These are phyloP conservation scores for Diadumene lineata DNA, from an alignment of 92 coral and sea anemone species.

Conservation along the genomic window DNA sequence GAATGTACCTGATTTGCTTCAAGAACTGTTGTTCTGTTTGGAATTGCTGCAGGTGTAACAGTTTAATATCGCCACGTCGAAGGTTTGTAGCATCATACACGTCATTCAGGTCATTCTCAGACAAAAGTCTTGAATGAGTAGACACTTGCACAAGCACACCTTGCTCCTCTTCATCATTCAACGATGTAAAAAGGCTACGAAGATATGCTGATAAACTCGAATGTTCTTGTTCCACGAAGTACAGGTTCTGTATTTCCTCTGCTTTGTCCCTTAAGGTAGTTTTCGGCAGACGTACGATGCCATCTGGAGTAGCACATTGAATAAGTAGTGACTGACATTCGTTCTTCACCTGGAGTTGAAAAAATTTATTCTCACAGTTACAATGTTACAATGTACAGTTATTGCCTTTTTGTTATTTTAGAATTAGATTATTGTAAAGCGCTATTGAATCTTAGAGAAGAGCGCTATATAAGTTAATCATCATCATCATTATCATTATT, in stretches of 20 bases:
- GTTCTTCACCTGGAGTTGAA: constrained; percentile 37
- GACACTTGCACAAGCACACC: constrained; percentile 78
- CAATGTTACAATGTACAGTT: too few species aligned
- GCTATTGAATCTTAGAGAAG: too few species aligned
- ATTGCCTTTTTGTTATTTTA: too few species aligned
- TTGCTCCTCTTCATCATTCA: constrained; percentile 19
- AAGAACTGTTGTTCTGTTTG: constrained; percentile 67
- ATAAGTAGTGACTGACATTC: constrained; percentile 52
- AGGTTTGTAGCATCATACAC: constrained; percentile 6
- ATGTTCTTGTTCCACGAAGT: constrained; percentile 70
- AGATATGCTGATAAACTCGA: constrained; percentile 64
- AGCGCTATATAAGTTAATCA: too few species aligned
- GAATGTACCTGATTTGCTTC: constrained; percentile 22
- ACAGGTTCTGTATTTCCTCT: constrained; percentile 27
- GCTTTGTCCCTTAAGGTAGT: constrained; percentile 55
- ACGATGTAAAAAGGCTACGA: neutral
- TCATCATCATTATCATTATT: too few species aligned
- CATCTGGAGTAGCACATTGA: constrained; percentile 83
- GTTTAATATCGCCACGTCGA: constrained; percentile 1
- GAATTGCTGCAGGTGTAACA: constrained; percentile 56
- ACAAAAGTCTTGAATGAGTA: constrained; percentile 78
- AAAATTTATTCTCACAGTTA: too few species aligned
- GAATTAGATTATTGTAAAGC: too few species aligned
- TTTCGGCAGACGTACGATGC: constrained; percentile 67
- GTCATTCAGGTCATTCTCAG: constrained; percentile 43